These are phyloP conservation scores for Heterotis niloticus DNA, from an alignment of 2,113 vertebrate genomes.

Conservation along the genomic window DNA sequence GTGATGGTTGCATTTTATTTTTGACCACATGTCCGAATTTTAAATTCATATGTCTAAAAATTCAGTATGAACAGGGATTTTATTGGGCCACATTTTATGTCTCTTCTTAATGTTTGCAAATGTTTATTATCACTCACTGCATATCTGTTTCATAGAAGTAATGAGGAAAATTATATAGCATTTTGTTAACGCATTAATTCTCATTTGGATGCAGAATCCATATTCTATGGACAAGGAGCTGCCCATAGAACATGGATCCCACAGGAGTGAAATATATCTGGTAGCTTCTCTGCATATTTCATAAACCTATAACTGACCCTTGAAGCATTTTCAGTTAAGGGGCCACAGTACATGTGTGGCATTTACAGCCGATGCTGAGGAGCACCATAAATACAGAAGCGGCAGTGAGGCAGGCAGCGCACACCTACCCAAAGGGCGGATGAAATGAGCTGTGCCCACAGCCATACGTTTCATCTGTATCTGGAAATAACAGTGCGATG, in stretches of 20 bases:
- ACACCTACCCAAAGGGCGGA: conserved; percentile 45
- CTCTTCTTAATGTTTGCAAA: no score
- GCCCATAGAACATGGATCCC: not conserved
- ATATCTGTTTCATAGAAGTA: not conserved
- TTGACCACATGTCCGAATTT: no score
- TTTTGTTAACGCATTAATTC: conserved; percentile 2
- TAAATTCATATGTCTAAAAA: no score
- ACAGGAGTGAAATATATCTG: not conserved
- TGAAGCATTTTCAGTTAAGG: not conserved
- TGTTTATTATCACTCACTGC: not conserved
- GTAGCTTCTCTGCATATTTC: not conserved
- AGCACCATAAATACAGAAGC: conserved; percentile 60
- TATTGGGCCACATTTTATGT: no score
- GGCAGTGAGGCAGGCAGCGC: conserved; percentile 30
- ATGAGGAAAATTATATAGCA: not conserved
- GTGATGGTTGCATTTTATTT: no score
- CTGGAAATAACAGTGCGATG: conserved; percentile 56
- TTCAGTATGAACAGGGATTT: no score
- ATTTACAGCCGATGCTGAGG: conserved; percentile 56
- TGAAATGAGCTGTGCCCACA: conserved; percentile 61
- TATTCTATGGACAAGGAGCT: not conserved
- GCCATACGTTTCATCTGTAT: conserved; percentile 55
- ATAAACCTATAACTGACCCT: not conserved
- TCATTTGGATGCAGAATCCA: not conserved
- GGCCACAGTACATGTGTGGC: conserved; percentile 50